Evolutionary conservation across 2,113 vertebrate genomes (phyloP).

Genomic region (Bothrops jararaca): DNA sequence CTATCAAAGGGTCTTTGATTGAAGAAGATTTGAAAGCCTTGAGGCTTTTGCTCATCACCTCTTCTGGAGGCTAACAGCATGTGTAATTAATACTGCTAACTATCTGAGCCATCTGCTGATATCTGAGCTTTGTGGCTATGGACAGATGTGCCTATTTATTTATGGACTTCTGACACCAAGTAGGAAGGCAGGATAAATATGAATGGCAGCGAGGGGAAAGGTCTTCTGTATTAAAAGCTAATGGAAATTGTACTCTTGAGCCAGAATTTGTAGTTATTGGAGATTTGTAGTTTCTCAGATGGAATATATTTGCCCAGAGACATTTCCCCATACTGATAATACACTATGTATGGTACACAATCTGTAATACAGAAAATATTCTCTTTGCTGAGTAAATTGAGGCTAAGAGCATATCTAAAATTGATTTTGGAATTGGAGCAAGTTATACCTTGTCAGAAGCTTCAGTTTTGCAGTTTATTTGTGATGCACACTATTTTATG

Average conservation of each 20-base stretch:
- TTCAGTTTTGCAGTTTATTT: neutral
- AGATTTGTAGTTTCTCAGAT: neutral
- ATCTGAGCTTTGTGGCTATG: slow-evolving; percentile 4
- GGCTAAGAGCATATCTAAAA: neutral
- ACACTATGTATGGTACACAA: neutral
- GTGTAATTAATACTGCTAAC: neutral
- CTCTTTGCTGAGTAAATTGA: neutral
- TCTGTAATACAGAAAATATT: neutral
- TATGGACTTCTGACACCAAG: neutral
- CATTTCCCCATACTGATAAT: neutral
- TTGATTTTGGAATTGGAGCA: neutral
- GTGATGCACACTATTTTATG: neutral
- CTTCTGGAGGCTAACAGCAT: neutral
- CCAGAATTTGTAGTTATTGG: neutral
- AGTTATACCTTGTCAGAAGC: neutral
- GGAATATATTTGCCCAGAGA: neutral
- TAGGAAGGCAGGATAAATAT: neutral
- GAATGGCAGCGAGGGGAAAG: neutral
- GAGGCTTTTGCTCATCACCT: neutral
- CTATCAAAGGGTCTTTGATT: neutral
- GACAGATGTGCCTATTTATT: neutral
- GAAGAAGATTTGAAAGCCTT: neutral
- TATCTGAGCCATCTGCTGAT: neutral
- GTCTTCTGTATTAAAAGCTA: neutral
- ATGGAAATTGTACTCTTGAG: neutral